Conservation (phyloP, 2,888 invertebrate genomes). For the Scaeva pyrastri region DNA sequence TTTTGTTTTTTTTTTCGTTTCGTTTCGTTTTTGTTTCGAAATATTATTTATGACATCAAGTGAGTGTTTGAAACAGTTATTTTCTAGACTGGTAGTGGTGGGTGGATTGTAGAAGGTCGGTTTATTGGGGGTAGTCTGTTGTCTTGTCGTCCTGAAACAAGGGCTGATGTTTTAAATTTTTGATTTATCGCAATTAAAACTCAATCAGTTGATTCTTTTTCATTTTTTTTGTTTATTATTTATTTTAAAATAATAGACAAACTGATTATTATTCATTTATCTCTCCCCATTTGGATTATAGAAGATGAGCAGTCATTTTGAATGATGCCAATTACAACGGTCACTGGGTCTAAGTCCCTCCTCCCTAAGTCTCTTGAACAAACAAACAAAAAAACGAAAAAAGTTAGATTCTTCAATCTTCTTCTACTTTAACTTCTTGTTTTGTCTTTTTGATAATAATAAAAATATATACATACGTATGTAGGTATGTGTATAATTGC, state of each 20-base stretch:
- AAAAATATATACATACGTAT: not conserved
- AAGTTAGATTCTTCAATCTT: conserved; percentile 10
- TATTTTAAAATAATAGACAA: conserved; percentile 31
- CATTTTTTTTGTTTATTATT: conserved; percentile 2
- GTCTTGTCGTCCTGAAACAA: not conserved
- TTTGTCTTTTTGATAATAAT: conserved; percentile 38
- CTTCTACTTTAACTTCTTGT: conserved; percentile 1
- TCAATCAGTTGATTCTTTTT: conserved; percentile 51
- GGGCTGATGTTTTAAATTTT: conserved; percentile 17
- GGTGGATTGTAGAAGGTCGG: not conserved
- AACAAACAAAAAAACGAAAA: not conserved
- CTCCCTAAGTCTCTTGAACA: not conserved
- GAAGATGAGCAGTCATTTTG: conserved; percentile 53
- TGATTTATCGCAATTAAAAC: conserved; percentile 72
- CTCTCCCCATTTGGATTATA: not conserved
- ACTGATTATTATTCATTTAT: conserved; percentile 22
- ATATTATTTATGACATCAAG: conserved; percentile 62
- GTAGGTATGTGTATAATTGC: conserved; percentile 53
- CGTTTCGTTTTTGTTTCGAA: conserved; percentile 38
- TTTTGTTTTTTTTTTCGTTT: conserved; percentile 28
- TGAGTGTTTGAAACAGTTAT: conserved; percentile 50
- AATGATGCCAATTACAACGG: conserved; percentile 36
- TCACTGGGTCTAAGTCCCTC: conserved; percentile 9
- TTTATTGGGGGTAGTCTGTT: not conserved
- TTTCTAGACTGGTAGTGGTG: not conserved